Conservation (phyloP, 2,113 vertebrate genomes). For the Benitochromis conjunctus region DNA sequence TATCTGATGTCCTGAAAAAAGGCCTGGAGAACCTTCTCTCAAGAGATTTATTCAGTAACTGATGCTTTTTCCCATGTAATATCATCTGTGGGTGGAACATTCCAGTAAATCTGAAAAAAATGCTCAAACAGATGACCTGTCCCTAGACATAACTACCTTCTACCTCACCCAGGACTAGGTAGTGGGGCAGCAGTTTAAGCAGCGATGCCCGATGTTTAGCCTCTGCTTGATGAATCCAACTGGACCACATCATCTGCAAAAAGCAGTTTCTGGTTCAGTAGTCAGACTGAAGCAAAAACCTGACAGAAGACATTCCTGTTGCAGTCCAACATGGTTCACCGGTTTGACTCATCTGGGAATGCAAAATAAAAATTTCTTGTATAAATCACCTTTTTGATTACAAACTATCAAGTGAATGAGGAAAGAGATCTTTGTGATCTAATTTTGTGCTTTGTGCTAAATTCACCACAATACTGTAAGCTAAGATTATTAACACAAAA, state of each 20-base stretch:
- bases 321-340: not conserved
- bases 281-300: not conserved
- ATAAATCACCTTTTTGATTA: not conserved
- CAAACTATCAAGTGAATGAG: not conserved
- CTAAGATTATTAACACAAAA: not conserved
- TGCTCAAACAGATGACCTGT: not conserved
- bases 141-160: not conserved
- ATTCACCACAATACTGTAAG: not conserved
- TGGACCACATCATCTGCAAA: not conserved
- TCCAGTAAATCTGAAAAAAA: not conserved
- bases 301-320: not conserved
- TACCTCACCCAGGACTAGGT: not conserved
- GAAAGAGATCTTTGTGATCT: not conserved
- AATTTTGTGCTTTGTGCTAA: not conserved
- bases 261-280: not conserved
- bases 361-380: not conserved
- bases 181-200: not conserved
- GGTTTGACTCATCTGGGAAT: not conserved
- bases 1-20: slow-evolving; percentile 46
- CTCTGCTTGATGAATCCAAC: not conserved
- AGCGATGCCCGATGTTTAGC: not conserved
- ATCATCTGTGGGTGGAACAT: slow-evolving; percentile 48
- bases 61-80: slow-evolving; percentile 46
- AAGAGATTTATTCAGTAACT: slow-evolving; percentile 22
- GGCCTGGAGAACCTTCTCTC: not conserved